These are phyloP conservation scores for Meloidogyne floridensis DNA, from an alignment of 1,140 invertebrate genomes.

Conservation along the genomic window DNA sequence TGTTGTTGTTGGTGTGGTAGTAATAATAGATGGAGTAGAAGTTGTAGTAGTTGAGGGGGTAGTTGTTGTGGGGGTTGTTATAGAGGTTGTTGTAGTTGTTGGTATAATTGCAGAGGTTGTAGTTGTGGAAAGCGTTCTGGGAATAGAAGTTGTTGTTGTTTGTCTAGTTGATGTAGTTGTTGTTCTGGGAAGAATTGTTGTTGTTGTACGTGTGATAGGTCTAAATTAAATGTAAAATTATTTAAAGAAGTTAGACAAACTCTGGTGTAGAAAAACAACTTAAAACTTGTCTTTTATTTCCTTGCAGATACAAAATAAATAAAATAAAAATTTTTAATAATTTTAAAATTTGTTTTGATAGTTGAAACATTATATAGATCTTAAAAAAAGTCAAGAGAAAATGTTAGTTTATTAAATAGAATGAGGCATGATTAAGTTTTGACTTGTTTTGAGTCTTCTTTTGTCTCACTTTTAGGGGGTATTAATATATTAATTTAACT, in stretches of 20 bases:
- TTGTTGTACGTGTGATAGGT: neutral
- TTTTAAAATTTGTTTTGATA: neutral
- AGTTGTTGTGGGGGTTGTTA: neutral
- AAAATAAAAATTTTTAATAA: neutral
- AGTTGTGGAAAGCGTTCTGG: neutral
- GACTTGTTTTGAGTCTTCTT: too few species aligned
- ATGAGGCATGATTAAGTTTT: too few species aligned
- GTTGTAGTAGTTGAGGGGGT: neutral
- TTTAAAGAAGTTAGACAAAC: conserved; percentile 1
- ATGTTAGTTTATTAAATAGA: too few species aligned
- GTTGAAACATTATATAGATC: neutral
- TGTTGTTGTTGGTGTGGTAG: neutral
- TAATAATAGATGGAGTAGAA: neutral
- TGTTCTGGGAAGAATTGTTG: neutral
- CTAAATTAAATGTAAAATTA: neutral
- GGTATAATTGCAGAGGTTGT: neutral
- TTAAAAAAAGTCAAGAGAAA: too few species aligned
- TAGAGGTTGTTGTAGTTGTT: neutral
- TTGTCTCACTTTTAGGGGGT: too few species aligned
- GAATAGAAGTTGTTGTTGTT: neutral
- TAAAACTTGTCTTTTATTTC: neutral
- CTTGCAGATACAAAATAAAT: neutral
- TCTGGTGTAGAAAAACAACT: neutral
- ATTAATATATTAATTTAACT: too few species aligned
- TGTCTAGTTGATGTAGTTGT: neutral